Conservation (phyloP, 2,888 invertebrate species). For the Macaria notata region DNA sequence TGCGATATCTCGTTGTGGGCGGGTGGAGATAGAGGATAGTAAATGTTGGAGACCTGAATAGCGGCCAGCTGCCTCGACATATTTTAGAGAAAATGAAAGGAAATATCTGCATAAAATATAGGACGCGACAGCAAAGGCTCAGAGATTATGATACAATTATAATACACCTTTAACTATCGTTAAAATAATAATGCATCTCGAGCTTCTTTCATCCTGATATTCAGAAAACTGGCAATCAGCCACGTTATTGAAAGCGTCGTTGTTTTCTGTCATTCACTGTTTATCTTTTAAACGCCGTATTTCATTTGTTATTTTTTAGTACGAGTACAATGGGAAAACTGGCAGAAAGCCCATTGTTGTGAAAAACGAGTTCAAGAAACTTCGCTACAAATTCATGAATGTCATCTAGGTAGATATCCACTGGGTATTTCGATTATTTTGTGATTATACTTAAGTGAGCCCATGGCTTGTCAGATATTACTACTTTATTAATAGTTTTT, state of each 20-base stretch:
- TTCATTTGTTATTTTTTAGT: slow-evolving; percentile 17
- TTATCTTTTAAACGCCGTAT: slow-evolving; percentile 10
- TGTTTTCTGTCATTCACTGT: slow-evolving; percentile 24
- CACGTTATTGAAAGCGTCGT: slow-evolving; percentile 13
- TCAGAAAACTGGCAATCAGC: slow-evolving; percentile 19
- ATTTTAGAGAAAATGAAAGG: too few species aligned
- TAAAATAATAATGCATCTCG: background rate
- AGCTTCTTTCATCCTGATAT: slow-evolving; percentile 13
- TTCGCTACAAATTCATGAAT: background rate
- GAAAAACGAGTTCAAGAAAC: slow-evolving; percentile 12
- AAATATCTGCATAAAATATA: too few species aligned
- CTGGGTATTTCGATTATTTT: too few species aligned
- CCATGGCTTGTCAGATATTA: too few species aligned
- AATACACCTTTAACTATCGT: too few species aligned
- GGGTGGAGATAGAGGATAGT: background rate
- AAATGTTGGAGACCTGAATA: too few species aligned
- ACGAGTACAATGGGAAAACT: slow-evolving; percentile 10
- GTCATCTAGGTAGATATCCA: too few species aligned
- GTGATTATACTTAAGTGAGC: too few species aligned
- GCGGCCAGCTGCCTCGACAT: too few species aligned
- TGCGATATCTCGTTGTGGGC: slow-evolving; percentile 10
- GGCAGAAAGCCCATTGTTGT: slow-evolving; percentile 11
- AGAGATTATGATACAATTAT: too few species aligned
- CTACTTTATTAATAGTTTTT: too few species aligned
- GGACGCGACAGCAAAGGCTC: too few species aligned